Percentiles rank a stretch among this genome's conserved stretches.
phyloP scores from a whole-genome alignment of 2,113 vertebrate species.

The Ranitomeya imitator region DNA sequence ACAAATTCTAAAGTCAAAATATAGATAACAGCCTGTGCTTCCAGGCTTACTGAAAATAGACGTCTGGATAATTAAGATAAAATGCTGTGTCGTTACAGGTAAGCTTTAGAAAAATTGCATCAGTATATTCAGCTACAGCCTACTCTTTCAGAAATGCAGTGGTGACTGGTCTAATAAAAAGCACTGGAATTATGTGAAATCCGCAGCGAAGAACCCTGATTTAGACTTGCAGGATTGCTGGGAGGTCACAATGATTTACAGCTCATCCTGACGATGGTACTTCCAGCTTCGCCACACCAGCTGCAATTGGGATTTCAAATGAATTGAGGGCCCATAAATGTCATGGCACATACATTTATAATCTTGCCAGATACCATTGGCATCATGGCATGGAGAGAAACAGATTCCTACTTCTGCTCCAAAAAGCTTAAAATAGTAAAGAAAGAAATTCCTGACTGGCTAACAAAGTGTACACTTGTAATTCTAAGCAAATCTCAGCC shows the following conservation, averaged over 20 bases:
- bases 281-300: not conserved
- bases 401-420: conserved; percentile 22
- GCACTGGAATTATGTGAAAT: not conserved
- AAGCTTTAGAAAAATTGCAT: too few relatives aligned
- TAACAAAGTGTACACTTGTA: not conserved
- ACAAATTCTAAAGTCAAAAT: too few relatives aligned
- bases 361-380: conserved; percentile 10
- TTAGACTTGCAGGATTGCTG: not conserved
- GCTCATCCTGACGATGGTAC: not conserved
- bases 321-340: conserved; percentile 45
- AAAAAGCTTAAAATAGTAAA: conserved; percentile 19
- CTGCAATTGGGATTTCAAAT: conserved; percentile 28
- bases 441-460: not conserved
- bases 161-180: not conserved
- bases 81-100: too few relatives aligned
- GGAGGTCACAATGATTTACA: conserved; percentile 26
- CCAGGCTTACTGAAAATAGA: too few relatives aligned
- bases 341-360: conserved; percentile 38
- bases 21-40: too few relatives aligned
- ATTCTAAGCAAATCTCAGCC: not conserved
- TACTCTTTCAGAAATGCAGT: not conserved
- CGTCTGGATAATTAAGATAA: too few relatives aligned
- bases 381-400: not conserved
- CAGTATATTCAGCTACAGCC: not conserved
- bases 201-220: not conserved